These are phyloP conservation scores for Trachurus trachurus DNA, from an alignment of 2,797 vertebrate genomes.

Conservation along the genomic window DNA sequence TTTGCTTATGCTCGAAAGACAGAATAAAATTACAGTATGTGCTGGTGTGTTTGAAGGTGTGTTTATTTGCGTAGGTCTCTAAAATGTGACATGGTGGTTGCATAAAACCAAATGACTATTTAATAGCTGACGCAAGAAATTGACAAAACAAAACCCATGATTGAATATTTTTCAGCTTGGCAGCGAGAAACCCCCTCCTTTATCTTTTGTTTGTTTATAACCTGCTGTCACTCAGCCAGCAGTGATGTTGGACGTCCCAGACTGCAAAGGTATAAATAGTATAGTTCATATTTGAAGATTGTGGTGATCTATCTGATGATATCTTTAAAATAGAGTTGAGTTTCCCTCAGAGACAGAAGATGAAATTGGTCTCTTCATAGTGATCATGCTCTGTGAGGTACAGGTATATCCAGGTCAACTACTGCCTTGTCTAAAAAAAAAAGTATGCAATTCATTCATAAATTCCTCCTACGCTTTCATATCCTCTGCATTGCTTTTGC, in stretches of 20 bases:
- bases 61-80: conserved; percentile 3
- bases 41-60: conserved; percentile 12
- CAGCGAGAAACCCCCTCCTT: background rate
- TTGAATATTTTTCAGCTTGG: conserved; percentile 19
- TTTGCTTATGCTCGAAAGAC: background rate
- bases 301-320: background rate
- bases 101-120: conserved; percentile 12
- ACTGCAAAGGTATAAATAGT: conserved; percentile 36
- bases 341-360: background rate
- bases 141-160: conserved; percentile 11
- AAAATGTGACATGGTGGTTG: conserved; percentile 17
- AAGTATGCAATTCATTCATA: conserved; percentile 41
- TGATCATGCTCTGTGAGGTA: background rate
- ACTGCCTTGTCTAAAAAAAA: background rate
- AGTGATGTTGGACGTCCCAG: background rate
- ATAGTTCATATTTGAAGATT: conserved; percentile 4
- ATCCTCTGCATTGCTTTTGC: conserved; percentile 3
- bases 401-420: conserved; percentile 2
- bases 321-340: background rate
- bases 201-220: conserved; percentile 31
- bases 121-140: conserved; percentile 23
- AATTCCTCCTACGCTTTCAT: conserved; percentile 43
- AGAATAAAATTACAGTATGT: background rate
- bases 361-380: background rate
- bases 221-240: conserved; percentile 38